Percentiles rank a stretch among this genome's conserved stretches.
phyloP scores from a whole-genome alignment of 2,797 vertebrate species.

The Eutrigla gurnardus region DNA sequence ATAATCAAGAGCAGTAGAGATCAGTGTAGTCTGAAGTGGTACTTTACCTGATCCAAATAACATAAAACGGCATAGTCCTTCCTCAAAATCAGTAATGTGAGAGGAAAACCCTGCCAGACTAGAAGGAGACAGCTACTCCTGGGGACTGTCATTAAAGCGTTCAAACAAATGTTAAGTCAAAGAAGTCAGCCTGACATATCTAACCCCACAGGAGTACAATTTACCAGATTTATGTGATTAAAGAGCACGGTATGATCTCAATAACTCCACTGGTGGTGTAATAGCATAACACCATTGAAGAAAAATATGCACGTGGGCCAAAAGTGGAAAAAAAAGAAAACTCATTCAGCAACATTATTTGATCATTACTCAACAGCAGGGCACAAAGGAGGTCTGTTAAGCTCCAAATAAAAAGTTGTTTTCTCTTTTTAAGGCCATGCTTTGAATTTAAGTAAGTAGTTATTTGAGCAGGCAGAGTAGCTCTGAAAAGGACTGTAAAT shows the following conservation, averaged over 20 bases:
- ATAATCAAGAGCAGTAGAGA: neutral
- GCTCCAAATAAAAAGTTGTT: neutral
- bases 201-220: neutral
- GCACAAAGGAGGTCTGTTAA: neutral
- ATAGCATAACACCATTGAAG: neutral
- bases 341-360: neutral
- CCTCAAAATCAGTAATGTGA: conserved; percentile 26
- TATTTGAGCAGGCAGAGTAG: neutral
- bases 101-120: conserved; percentile 6
- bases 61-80: conserved; percentile 19
- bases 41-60: conserved; percentile 36
- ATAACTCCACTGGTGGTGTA: neutral
- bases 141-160: neutral
- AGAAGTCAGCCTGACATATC: neutral
- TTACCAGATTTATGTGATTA: neutral
- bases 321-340: neutral
- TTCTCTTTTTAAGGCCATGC: neutral
- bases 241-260: neutral
- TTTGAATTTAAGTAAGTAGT: neutral
- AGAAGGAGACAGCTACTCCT: conserved; percentile 5
- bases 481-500: neutral
- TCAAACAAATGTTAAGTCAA: neutral
- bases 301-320: neutral
- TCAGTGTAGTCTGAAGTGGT: neutral
- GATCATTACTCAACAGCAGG: neutral